These are phyloP conservation scores for Drosophila koepferae DNA, from an alignment of 2,888 invertebrate genomes.

Conservation along the genomic window DNA sequence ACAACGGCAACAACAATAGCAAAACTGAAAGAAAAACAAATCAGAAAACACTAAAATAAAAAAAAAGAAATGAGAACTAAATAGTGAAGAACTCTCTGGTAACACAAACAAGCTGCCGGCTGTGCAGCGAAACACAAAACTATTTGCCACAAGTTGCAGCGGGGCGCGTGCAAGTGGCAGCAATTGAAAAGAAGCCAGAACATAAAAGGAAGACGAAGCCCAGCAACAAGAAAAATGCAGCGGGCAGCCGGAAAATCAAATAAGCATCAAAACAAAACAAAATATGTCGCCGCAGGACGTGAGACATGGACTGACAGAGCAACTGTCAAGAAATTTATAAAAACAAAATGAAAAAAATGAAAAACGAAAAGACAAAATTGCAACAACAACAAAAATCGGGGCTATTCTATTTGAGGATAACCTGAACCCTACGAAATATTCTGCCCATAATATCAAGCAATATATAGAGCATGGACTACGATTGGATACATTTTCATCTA, in stretches of 20 bases:
- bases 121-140: slow-evolving; percentile 57
- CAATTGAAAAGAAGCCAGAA: slow-evolving; percentile 48
- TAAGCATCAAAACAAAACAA: slow-evolving; percentile 72
- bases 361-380: background rate
- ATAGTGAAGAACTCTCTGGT: slow-evolving; percentile 43
- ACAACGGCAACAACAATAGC: slow-evolving; percentile 26
- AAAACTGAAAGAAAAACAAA: slow-evolving; percentile 2
- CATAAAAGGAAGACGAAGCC: background rate
- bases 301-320: background rate
- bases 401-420: background rate
- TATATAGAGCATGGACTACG: no score
- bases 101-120: slow-evolving; percentile 71
- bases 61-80: slow-evolving; percentile 20
- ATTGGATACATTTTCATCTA: no score
- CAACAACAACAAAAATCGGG: background rate
- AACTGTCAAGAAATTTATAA: slow-evolving; percentile 10
- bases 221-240: slow-evolving; percentile 28
- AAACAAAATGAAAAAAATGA: background rate
- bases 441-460: no score
- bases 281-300: slow-evolving; percentile 58
- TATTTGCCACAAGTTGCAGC: slow-evolving; percentile 74
- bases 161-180: slow-evolving; percentile 32
- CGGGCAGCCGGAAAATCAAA: slow-evolving; percentile 68
- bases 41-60: no score
- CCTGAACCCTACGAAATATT: background rate